A percentile compares a stretch with the other conserved stretches of the same genome.
phyloP scores from a whole-genome alignment of 2,888 invertebrate genomes.

The Aromia moschata region DNA sequence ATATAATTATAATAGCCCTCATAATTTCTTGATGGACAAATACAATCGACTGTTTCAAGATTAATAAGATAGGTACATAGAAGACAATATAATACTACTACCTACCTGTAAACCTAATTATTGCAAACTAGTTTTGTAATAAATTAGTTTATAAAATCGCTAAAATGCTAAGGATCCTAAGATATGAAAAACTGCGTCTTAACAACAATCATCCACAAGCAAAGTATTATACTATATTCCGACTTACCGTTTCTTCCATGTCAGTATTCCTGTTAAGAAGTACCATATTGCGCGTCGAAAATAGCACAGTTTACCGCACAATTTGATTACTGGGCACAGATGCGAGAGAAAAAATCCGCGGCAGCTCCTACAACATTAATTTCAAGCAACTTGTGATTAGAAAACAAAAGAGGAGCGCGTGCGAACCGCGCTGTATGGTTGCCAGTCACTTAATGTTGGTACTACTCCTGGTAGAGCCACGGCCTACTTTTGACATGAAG shows the following conservation, averaged over 20 bases:
- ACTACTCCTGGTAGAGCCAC: conserved; percentile 51
- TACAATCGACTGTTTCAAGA: no score
- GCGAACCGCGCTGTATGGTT: conserved; percentile 53
- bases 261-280: conserved; percentile 51
- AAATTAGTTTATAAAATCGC: no score
- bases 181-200: no score
- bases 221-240: no score
- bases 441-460: conserved; percentile 56
- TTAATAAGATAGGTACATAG: no score
- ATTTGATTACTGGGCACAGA: conserved; percentile 9
- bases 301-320: conserved; percentile 11
- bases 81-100: no score
- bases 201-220: no score
- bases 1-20: no score
- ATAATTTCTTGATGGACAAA: no score
- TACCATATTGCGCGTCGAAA: conserved; percentile 49
- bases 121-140: no score
- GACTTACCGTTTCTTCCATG: conserved; percentile 56
- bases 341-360: conserved; percentile 5
- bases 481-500: conserved; percentile 58
- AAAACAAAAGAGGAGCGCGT: conserved; percentile 35
- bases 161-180: no score
- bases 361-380: conserved; percentile 17
- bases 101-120: no score
- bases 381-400: not conserved